Evolutionary conservation across 2,113 vertebrate species (phyloP).

Genomic region (Urocitellus parryii): DNA sequence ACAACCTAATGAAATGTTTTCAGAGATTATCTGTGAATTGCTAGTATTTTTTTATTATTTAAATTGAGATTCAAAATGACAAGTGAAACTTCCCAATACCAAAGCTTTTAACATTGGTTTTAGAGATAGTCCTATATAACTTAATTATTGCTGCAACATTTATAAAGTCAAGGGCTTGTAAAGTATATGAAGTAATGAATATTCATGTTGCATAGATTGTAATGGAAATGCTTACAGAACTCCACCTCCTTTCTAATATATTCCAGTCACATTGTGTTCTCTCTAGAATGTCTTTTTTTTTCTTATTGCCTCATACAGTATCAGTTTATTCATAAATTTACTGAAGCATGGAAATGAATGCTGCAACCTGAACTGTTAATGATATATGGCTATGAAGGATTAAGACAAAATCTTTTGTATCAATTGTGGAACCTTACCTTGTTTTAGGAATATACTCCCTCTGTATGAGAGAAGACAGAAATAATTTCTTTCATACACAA

Average conservation of each 20-base stretch:
- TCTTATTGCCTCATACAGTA: neutral
- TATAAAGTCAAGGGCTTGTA: slow-evolving; percentile 70
- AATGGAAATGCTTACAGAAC: slow-evolving; percentile 20
- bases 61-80: slow-evolving; percentile 40
- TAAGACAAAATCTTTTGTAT: neutral
- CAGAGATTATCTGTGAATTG: slow-evolving; percentile 53
- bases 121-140: slow-evolving; percentile 49
- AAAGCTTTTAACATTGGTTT: slow-evolving; percentile 15
- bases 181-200: slow-evolving; percentile 72
- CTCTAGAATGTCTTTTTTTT: neutral
- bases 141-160: slow-evolving; percentile 58
- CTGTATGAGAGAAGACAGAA: neutral
- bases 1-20: neutral
- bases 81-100: slow-evolving; percentile 14
- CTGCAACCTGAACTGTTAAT: neutral
- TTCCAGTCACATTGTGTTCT: slow-evolving; percentile 7
- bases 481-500: neutral
- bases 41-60: neutral
- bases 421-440: neutral
- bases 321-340: slow-evolving; percentile 56
- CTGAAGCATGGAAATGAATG: neutral
- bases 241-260: slow-evolving; percentile 40
- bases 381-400: neutral
- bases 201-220: slow-evolving; percentile 60
- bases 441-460: neutral